phyloP scores from a whole-genome alignment of 2,113 vertebrate species.

The Scatophagus argus region DNA sequence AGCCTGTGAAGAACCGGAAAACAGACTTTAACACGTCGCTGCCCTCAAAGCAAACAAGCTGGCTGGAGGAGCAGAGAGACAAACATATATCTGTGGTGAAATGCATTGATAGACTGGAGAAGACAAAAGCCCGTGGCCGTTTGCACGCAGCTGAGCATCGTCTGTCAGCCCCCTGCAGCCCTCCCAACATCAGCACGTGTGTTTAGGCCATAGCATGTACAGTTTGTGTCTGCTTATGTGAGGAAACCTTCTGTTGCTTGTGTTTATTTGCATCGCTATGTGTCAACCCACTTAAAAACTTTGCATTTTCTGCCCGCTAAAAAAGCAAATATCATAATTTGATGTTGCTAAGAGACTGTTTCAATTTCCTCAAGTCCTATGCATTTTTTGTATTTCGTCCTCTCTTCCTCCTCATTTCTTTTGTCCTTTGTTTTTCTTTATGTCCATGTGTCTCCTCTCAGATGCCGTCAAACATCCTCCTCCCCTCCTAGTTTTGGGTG shows the following conservation, averaged over 20 bases:
- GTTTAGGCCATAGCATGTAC: too few relatives aligned
- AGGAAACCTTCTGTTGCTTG: background rate
- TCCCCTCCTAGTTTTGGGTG: background rate
- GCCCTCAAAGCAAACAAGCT: background rate
- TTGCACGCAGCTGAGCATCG: background rate
- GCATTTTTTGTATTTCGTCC: background rate
- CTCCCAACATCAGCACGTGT: background rate
- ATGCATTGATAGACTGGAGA: background rate
- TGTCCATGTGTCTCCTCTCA: background rate
- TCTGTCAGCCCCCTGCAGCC: constrained; percentile 5
- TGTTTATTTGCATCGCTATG: constrained; percentile 1
- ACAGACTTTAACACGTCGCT: background rate
- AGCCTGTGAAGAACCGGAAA: background rate
- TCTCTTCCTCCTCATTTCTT: constrained; percentile 5
- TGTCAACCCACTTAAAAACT: constrained; percentile 16
- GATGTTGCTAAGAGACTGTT: constrained; percentile 38
- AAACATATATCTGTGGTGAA: background rate
- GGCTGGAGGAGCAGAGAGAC: background rate
- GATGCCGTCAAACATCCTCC: too few relatives aligned
- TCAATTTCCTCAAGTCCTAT: background rate
- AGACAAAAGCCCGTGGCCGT: background rate
- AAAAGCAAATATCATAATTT: background rate
- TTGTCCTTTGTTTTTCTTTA: background rate
- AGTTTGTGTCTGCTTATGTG: background rate
- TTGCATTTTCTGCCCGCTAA: background rate